These are phyloP conservation scores for Odontocolon sp. DNA, from an alignment of 2,888 invertebrate genomes.

Conservation along the genomic window DNA sequence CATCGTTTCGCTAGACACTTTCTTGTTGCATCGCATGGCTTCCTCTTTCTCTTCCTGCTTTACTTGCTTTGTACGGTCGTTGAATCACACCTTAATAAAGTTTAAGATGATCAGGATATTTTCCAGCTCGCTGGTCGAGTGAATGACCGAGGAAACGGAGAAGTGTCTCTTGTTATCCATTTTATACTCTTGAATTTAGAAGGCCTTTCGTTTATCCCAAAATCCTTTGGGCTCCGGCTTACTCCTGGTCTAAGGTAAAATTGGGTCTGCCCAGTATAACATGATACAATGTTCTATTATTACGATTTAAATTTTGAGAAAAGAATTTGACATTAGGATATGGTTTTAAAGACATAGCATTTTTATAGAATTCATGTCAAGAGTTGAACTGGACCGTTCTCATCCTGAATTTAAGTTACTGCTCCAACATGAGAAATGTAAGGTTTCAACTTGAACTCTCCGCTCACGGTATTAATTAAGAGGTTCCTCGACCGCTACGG, in stretches of 20 bases:
- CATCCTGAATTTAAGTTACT: not conserved
- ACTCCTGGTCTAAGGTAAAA: not conserved
- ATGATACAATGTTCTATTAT: too few species aligned
- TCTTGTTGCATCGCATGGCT: too few species aligned
- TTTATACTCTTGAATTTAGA: conserved; percentile 1
- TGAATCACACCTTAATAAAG: conserved; percentile 54
- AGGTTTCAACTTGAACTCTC: conserved; percentile 50
- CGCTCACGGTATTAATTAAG: conserved; percentile 61
- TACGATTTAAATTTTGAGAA: too few species aligned
- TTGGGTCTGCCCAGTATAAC: too few species aligned
- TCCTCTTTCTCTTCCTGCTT: conserved; percentile 32
- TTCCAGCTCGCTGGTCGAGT: not conserved
- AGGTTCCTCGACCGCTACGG: conserved; percentile 12
- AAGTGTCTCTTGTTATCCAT: conserved; percentile 14
- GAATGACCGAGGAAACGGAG: not conserved
- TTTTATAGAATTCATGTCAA: too few species aligned
- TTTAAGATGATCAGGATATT: conserved; percentile 63
- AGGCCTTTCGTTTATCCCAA: not conserved
- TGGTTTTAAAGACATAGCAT: too few species aligned
- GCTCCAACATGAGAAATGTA: not conserved
- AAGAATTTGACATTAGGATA: too few species aligned
- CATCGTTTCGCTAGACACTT: too few species aligned
- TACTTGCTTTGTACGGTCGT: conserved; percentile 1
- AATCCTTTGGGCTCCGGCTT: not conserved
- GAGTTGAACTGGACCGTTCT: too few species aligned